These are phyloP conservation scores for Zaprionus davidi DNA, from an alignment of 1,140 invertebrate species.

Conservation along the genomic window DNA sequence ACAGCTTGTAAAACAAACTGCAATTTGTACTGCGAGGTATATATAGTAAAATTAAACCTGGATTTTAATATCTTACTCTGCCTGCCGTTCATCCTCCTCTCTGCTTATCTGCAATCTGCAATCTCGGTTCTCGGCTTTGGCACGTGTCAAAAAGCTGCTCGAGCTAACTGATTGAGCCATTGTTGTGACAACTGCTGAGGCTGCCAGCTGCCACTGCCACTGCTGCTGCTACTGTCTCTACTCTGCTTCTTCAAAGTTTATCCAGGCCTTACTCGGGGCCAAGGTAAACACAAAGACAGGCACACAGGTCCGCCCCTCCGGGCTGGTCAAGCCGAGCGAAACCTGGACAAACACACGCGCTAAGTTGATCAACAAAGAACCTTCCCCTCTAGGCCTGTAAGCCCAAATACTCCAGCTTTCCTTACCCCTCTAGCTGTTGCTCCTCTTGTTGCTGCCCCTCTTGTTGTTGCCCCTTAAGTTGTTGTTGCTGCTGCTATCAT, in stretches of 20 bases:
- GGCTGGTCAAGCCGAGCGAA: constrained; percentile 19
- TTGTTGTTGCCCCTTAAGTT: background rate
- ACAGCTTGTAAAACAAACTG: background rate
- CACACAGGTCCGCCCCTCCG: background rate
- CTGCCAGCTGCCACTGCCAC: background rate
- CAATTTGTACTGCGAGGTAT: background rate
- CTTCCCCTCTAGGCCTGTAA: background rate
- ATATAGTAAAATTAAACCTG: background rate
- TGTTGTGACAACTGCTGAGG: constrained; percentile 33
- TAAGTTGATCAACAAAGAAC: constrained; percentile 43
- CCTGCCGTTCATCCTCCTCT: background rate
- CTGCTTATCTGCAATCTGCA: constrained; percentile 10
- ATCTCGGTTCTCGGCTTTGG: background rate
- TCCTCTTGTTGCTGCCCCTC: too few species aligned
- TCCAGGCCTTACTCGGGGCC: constrained; percentile 22
- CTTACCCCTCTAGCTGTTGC: background rate
- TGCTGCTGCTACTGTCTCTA: background rate
- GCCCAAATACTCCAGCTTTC: background rate
- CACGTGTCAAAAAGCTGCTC: constrained; percentile 21
- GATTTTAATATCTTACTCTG: background rate
- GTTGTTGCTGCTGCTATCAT: constrained; percentile 29
- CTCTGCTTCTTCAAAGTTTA: constrained; percentile 25
- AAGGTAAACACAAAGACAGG: constrained; percentile 36
- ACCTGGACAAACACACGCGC: constrained; percentile 42
- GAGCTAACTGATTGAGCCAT: constrained; percentile 38